These are phyloP conservation scores for Emydocephalus ijimae DNA, from an alignment of 2,113 vertebrate genomes.

Conservation along the genomic window DNA sequence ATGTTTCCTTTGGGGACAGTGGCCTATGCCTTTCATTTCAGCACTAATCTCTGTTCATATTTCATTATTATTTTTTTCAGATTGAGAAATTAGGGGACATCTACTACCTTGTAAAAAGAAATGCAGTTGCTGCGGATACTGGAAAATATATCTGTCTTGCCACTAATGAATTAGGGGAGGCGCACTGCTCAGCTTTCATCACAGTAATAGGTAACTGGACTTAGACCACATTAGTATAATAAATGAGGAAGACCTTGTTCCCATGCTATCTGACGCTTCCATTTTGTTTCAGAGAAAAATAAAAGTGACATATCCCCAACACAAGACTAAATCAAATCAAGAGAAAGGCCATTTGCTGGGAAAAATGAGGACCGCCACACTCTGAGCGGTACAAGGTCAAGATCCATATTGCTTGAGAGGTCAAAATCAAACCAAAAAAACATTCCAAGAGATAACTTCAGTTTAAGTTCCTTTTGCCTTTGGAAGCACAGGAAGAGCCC, in stretches of 20 bases:
- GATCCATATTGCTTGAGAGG: accelerated
- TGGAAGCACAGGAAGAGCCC: background rate
- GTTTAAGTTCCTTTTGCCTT: background rate
- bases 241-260: constrained; percentile 9
- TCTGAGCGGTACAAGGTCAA: background rate
- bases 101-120: constrained; percentile 62
- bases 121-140: constrained; percentile 46
- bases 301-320: background rate
- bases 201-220: constrained; percentile 57
- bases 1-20: constrained; percentile 26
- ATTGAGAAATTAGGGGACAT: constrained; percentile 57
- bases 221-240: background rate
- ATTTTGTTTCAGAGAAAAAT: constrained; percentile 55
- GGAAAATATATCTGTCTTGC: constrained; percentile 56
- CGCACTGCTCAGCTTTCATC: constrained; percentile 51
- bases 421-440: background rate
- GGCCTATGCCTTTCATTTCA: background rate
- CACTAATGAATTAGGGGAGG: constrained; percentile 56
- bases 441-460: constrained; percentile 36
- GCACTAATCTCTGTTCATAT: constrained; percentile 1
- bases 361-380: background rate
- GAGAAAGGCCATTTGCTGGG: constrained; percentile 23
- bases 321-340: constrained; percentile 35
- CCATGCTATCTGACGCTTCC: background rate
- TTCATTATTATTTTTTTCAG: constrained; percentile 51